phyloP scores from a whole-genome alignment of 2,888 invertebrate genomes.

The Leptopilina syphax region DNA sequence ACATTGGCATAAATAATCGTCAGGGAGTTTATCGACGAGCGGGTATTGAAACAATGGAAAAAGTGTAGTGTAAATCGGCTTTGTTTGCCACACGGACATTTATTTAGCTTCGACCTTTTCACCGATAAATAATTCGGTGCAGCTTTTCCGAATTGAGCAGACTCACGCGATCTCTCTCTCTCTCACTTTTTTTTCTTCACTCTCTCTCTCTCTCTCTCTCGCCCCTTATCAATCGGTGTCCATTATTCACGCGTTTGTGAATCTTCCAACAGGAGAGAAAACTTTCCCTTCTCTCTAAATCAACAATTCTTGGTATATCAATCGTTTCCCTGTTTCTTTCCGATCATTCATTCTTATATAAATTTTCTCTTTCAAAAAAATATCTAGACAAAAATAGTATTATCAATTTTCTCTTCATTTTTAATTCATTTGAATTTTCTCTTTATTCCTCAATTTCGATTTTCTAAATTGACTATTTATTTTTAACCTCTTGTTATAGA shows the following conservation, averaged over 20 bases:
- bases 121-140: constrained; percentile 71
- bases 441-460: no score
- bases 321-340: background rate
- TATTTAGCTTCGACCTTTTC: constrained; percentile 72
- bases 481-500: no score
- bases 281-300: constrained; percentile 49
- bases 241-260: constrained; percentile 78
- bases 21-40: constrained; percentile 30
- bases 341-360: constrained; percentile 1
- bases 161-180: constrained; percentile 75
- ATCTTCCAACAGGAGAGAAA: constrained; percentile 58
- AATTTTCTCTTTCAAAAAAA: background rate
- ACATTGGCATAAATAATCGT: constrained; percentile 20
- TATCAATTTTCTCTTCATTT: no score
- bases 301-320: constrained; percentile 39
- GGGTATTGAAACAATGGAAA: constrained; percentile 56
- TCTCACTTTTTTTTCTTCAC: no score
- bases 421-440: no score
- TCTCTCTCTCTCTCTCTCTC: no score
- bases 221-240: constrained; percentile 71
- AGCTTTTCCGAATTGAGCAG: constrained; percentile 76
- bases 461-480: no score
- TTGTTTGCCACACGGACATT: constrained; percentile 64
- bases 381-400: no score
- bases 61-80: constrained; percentile 68